Evolutionary conservation across 2,797 vertebrate species (phyloP).

Genomic region (Ciconia nigra): DNA sequence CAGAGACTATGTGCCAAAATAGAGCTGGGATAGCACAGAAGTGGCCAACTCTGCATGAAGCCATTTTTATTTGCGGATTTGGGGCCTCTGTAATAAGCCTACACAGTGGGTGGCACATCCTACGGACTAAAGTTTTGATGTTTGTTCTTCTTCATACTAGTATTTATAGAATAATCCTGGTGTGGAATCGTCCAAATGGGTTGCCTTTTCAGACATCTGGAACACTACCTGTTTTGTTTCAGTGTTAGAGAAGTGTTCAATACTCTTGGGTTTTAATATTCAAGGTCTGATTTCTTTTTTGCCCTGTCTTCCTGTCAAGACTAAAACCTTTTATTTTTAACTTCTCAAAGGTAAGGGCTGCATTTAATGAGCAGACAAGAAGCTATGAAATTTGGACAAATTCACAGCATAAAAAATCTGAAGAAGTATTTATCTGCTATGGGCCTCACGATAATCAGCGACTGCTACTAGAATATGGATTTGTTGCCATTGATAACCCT

Average conservation of each 20-base stretch:
- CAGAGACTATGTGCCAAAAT: background rate
- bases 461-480: slow-evolving; percentile 93
- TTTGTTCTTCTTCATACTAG: background rate
- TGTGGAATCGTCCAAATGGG: background rate
- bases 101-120: background rate
- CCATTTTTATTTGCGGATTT: background rate
- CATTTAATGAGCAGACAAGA: slow-evolving; percentile 78
- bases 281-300: background rate
- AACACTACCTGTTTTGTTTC: background rate
- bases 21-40: background rate
- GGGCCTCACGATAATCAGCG: slow-evolving; percentile 90
- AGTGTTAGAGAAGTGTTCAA: background rate
- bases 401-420: slow-evolving; percentile 63
- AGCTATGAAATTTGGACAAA: slow-evolving; percentile 86
- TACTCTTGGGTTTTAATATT: background rate
- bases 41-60: background rate
- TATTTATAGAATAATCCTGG: background rate
- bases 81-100: background rate
- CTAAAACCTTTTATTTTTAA: background rate
- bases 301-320: background rate
- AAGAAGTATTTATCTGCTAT: slow-evolving; percentile 92
- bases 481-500: slow-evolving; percentile 81
- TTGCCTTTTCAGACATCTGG: background rate
- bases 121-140: background rate
- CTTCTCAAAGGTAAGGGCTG: slow-evolving; percentile 82